These are phyloP conservation scores for Eupithecia inturbata DNA, from an alignment of 2,888 invertebrate species.

Conservation along the genomic window DNA sequence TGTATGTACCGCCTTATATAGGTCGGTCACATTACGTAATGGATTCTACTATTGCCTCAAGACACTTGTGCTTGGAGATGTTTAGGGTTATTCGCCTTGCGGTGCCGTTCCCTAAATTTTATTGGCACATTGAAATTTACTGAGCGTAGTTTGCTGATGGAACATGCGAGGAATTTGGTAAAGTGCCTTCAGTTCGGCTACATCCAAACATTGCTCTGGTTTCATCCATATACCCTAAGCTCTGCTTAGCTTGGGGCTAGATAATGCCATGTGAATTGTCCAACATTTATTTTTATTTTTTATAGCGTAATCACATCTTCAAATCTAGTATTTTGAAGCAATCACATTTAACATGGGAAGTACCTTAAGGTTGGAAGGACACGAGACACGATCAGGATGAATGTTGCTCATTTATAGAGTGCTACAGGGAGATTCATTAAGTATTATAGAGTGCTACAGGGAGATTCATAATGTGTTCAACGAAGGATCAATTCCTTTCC, in stretches of 20 bases:
- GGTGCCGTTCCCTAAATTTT: slow-evolving; percentile 45
- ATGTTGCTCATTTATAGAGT: background rate
- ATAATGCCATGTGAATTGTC: no score
- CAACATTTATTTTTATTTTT: no score
- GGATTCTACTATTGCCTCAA: slow-evolving; percentile 56
- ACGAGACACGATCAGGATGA: background rate
- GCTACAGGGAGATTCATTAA: background rate
- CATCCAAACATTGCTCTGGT: background rate
- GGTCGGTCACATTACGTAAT: slow-evolving; percentile 68
- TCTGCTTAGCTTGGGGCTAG: no score
- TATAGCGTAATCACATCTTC: background rate
- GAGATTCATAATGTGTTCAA: background rate
- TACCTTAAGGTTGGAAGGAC: background rate
- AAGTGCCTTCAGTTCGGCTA: background rate
- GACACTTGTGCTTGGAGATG: slow-evolving; percentile 45
- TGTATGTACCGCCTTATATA: slow-evolving; percentile 53
- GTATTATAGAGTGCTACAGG: background rate
- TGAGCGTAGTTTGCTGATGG: slow-evolving; percentile 10
- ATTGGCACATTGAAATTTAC: slow-evolving; percentile 46
- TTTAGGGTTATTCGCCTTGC: slow-evolving; percentile 46
- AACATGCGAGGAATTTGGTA: slow-evolving; percentile 12
- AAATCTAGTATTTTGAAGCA: background rate
- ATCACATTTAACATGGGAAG: background rate
- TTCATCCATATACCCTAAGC: background rate
- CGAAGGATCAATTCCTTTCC: background rate